Conservation (phyloP, 2,888 invertebrate genomes). For the Corbicula japonica region DNA sequence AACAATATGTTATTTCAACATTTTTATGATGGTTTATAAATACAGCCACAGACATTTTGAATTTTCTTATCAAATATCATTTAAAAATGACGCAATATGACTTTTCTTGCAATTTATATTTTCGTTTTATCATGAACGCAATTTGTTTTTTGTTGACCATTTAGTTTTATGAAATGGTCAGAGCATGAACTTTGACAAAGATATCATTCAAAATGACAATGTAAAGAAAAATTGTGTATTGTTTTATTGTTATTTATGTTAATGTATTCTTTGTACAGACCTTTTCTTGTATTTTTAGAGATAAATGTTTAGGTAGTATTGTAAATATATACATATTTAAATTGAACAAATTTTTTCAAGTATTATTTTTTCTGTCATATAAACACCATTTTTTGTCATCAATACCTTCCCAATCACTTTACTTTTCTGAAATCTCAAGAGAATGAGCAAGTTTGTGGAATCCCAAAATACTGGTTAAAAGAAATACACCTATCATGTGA, state of each 20-base stretch:
- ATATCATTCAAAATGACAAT: slow-evolving; percentile 18
- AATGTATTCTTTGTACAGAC: slow-evolving; percentile 55
- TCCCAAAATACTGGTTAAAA: too few species aligned
- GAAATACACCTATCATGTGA: too few species aligned
- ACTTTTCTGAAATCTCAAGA: not conserved
- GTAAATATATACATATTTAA: slow-evolving; percentile 65
- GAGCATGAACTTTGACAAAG: slow-evolving; percentile 11
- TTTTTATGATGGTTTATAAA: too few species aligned
- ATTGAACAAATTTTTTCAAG: slow-evolving; percentile 60
- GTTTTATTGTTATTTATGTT: slow-evolving; percentile 60
- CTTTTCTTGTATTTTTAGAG: slow-evolving; percentile 62
- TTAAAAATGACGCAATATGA: slow-evolving; percentile 32
- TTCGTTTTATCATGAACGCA: slow-evolving; percentile 16
- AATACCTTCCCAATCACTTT: slow-evolving; percentile 3
- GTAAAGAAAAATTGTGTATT: slow-evolving; percentile 49
- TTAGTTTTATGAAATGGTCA: slow-evolving; percentile 16
- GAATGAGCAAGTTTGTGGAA: not conserved
- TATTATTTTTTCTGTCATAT: slow-evolving; percentile 48
- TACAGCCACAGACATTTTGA: too few species aligned
- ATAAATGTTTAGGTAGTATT: slow-evolving; percentile 48
- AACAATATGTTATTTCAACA: too few species aligned
- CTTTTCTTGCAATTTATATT: slow-evolving; percentile 31
- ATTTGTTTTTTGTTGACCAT: slow-evolving; percentile 16
- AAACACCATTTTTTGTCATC: slow-evolving; percentile 7
- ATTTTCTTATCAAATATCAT: too few species aligned